Conservation (phyloP, 53 echinoderm and acorn worm species). For the Echinometra lucunter region DNA sequence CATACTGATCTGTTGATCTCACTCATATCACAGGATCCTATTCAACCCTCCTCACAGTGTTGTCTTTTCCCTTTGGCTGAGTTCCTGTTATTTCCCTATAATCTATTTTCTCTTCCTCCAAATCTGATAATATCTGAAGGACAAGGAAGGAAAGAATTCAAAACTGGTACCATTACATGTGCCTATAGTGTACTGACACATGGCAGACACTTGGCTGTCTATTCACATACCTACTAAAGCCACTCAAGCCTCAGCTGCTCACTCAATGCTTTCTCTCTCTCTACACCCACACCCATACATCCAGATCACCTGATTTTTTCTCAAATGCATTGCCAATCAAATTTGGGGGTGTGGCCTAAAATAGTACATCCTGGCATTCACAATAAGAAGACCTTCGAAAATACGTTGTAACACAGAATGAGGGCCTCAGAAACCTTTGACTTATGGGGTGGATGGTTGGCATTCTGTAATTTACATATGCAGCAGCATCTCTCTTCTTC, state of each 20-base stretch:
- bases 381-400: not conserved
- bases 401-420: not conserved
- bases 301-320: constrained; percentile 32
- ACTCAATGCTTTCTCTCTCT: not conserved
- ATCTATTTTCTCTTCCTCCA: not conserved
- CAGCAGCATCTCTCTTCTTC: not conserved
- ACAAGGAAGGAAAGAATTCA: not conserved
- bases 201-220: not conserved
- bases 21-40: too few relatives aligned
- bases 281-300: constrained; percentile 29
- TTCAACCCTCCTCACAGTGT: not conserved
- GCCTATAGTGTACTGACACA: not conserved
- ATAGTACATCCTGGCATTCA: not conserved
- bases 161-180: not conserved
- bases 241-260: not conserved
- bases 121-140: not conserved
- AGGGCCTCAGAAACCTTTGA: not conserved
- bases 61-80: not conserved
- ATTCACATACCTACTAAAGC: not conserved
- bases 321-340: constrained; percentile 1
- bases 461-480: not conserved
- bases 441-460: not conserved
- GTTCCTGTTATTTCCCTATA: constrained; percentile 8
- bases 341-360: constrained; percentile 36
- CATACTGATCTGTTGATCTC: too few relatives aligned